Evolutionary conservation across 2,113 vertebrate species (phyloP).

Genomic region (Zosterops pallidus): DNA sequence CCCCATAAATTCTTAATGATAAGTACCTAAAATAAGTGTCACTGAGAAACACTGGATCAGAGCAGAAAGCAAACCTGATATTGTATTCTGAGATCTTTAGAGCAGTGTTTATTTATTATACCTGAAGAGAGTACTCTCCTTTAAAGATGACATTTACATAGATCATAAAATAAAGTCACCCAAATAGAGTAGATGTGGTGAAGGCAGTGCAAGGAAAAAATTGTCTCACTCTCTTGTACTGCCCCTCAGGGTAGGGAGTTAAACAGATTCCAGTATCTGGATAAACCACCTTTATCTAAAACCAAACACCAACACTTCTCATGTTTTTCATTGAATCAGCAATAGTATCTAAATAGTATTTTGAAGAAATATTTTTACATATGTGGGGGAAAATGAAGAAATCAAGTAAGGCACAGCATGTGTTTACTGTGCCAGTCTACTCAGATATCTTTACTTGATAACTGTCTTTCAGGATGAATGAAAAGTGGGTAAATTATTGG

Average conservation of each 20-base stretch:
- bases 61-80: background rate
- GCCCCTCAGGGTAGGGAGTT: background rate
- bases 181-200: background rate
- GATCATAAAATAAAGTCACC: background rate
- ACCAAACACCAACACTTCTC: background rate
- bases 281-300: background rate
- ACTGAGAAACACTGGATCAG: background rate
- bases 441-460: background rate
- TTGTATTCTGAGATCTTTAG: background rate
- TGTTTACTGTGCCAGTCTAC: background rate
- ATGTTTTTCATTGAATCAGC: background rate
- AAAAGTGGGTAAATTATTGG: background rate
- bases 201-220: background rate
- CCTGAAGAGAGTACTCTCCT: background rate
- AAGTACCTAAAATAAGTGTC: constrained; percentile 11
- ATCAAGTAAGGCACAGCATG: background rate
- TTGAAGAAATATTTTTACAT: background rate
- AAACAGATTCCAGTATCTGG: background rate
- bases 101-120: background rate
- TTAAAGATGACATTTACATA: background rate
- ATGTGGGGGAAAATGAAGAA: background rate
- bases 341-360: background rate
- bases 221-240: background rate
- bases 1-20: constrained; percentile 27
- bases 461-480: background rate